Evolutionary conservation across 2,888 invertebrate genomes (phyloP), one percentile per base, ranked within the genome.

Genomic region (Oligia strigilis): DNA sequence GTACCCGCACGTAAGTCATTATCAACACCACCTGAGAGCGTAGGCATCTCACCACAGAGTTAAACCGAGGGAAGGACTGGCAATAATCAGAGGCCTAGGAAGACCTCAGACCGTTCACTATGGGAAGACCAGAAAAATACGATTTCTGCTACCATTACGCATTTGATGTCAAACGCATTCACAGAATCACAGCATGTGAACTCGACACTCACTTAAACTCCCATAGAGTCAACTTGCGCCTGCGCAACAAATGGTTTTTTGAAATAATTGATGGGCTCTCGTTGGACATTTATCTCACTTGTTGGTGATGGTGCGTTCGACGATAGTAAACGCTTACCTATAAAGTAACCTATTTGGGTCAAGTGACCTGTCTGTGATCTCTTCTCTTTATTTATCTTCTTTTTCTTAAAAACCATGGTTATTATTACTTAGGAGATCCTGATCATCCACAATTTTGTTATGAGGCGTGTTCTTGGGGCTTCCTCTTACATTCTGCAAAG

Each of bases 1-100:
- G 87, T 97, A 97, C 80, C 97, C 97, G 13, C 97, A 97, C 78
- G 97, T 97, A 81, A 94, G 97, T 95, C 17, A n/a, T 43, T n/a
- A 4, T 23, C 36, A 46, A 9, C 17, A 17, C n/a, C 9, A 40
- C 13, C 19, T 5, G 6, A 40, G 23, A 66, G 23, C 19, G 36
- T 64, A 49, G 23, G 58, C 23, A 4, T 58, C 58, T 58, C 58
- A 58, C 58, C n/a, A n/a, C n/a, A n/a, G n/a, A n/a, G 43, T 5
- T 19, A 6, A 49, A 70, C 19, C 2, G 49, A 49, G 19, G 2
- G 19, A 49, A 49, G 46, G 17, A 19, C 29, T 11, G 46, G 19
- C 9, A 46, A 69, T 3, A 11, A 29, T 69, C 6, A 14, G 23
- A 23, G 17, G 55, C 23, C 3, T 23, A 23, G 23, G 23, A 8